Percentiles rank a stretch among this genome's conserved stretches.
phyloP scores from a whole-genome alignment of 2,888 invertebrate species.

The Cyclophora albipunctata region DNA sequence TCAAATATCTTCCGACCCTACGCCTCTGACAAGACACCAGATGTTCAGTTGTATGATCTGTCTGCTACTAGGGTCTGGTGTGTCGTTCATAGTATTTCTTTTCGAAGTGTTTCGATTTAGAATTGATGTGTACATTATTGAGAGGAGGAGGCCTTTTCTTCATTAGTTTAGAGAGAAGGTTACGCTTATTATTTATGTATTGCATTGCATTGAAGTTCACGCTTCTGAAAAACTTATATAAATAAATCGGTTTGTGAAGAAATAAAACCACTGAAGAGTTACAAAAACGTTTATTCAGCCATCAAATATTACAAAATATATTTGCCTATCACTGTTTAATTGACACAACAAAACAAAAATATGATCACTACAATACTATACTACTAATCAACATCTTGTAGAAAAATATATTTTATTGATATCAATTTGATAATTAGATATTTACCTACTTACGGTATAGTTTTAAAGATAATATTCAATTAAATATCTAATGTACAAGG shows the following conservation, averaged over 20 bases:
- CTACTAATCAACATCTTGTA: conserved; percentile 23
- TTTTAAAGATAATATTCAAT: too few relatives aligned
- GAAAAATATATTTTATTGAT: conserved; percentile 42
- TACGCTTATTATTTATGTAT: too few relatives aligned
- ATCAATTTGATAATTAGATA: background rate
- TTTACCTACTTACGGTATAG: too few relatives aligned
- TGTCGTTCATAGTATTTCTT: conserved; percentile 36
- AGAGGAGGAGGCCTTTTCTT: conserved; percentile 16
- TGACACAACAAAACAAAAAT: conserved; percentile 31
- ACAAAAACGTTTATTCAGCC: conserved; percentile 24
- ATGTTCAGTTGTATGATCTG: conserved; percentile 44
- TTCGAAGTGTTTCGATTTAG: conserved; percentile 34
- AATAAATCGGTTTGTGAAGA: background rate
- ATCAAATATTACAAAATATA: conserved; percentile 29
- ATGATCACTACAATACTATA: background rate
- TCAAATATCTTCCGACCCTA: conserved; percentile 32
- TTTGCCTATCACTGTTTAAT: conserved; percentile 30
- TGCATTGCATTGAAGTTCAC: too few relatives aligned
- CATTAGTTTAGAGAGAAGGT: background rate
- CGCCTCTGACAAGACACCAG: conserved; percentile 41
- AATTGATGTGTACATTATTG: conserved; percentile 18
- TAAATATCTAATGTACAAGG: too few relatives aligned
- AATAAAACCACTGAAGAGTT: conserved; percentile 14
- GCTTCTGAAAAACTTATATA: too few relatives aligned
- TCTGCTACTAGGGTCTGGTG: conserved; percentile 34